These are phyloP conservation scores for Gobio gobio DNA, from an alignment of 2,113 vertebrate genomes.

Conservation along the genomic window DNA sequence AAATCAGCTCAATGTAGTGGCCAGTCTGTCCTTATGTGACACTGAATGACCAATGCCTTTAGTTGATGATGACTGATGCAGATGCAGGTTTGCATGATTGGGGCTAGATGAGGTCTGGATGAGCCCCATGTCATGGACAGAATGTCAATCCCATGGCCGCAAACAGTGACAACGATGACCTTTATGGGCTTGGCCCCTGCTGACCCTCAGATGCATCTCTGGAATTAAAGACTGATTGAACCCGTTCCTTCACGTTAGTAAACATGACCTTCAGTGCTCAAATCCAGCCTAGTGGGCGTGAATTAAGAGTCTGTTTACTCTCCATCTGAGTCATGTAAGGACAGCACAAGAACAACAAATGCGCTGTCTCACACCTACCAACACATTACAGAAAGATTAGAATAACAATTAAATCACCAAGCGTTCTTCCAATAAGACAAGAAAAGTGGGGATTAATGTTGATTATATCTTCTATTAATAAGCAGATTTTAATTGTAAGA, in stretches of 20 bases:
- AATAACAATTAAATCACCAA: slow-evolving; percentile 13
- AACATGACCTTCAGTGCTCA: not conserved
- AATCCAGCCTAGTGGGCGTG: slow-evolving; percentile 12
- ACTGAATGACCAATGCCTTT: not conserved
- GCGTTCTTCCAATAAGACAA: not conserved
- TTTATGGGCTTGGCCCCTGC: not conserved
- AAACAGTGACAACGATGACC: not conserved
- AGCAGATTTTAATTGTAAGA: not conserved
- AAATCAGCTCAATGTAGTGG: slow-evolving; percentile 46
- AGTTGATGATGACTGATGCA: not conserved
- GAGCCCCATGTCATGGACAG: not conserved
- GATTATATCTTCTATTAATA: not conserved
- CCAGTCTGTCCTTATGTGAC: slow-evolving; percentile 44
- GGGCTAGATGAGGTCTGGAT: slow-evolving; percentile 5
- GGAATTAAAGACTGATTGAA: slow-evolving; percentile 6
- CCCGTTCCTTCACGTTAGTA: slow-evolving; percentile 22
- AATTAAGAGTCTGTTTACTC: slow-evolving; percentile 20
- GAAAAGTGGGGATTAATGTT: not conserved
- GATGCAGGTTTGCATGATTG: not conserved
- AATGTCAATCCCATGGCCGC: not conserved
- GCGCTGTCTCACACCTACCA: slow-evolving; percentile 15
- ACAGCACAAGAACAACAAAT: slow-evolving; percentile 18
- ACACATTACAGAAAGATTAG: not conserved
- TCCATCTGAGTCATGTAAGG: not conserved
- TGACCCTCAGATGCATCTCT: not conserved